A percentile compares a stretch with the other conserved stretches of the same genome.
These are phyloP conservation scores for Cephus cinctus DNA, from an alignment of 1,140 invertebrate species.

Conservation along the genomic window DNA sequence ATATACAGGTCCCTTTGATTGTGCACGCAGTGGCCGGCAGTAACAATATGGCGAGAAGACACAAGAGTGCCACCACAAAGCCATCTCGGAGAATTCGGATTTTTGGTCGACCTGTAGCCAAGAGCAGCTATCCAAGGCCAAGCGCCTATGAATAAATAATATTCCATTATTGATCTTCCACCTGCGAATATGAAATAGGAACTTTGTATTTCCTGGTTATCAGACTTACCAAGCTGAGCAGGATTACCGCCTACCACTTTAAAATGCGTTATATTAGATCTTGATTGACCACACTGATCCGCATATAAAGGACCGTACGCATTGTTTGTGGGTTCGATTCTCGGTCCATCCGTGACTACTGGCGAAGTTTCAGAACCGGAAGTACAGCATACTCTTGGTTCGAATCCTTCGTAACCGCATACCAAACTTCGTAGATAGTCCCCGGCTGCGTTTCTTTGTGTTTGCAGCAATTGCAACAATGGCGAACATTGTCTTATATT, in stretches of 20 bases:
- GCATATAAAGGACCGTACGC: conserved; percentile 19
- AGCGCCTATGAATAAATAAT: conserved; percentile 52
- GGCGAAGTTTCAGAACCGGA: not conserved
- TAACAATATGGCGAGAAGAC: conserved; percentile 70
- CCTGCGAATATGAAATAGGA: not conserved
- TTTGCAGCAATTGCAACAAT: conserved; percentile 46
- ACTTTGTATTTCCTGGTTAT: not conserved
- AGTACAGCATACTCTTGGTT: conserved; percentile 58
- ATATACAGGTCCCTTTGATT: conserved; percentile 59
- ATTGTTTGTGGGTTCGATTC: not conserved
- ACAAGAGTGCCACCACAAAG: conserved; percentile 83
- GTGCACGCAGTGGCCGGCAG: conserved; percentile 81
- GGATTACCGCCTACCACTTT: conserved; percentile 36
- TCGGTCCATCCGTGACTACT: no score
- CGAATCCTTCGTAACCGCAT: conserved; percentile 55
- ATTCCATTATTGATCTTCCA: not conserved
- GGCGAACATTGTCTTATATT: conserved; percentile 49
- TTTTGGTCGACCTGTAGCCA: conserved; percentile 60
- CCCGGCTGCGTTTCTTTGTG: conserved; percentile 25
- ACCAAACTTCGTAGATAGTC: conserved; percentile 54
- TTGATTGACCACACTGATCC: conserved; percentile 36
- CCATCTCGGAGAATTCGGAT: conserved; percentile 55
- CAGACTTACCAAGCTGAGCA: conserved; percentile 30
- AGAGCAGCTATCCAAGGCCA: conserved; percentile 75
- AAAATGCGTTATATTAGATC: no score